These are phyloP conservation scores for Protosalanx chinensis DNA, from an alignment of 2,797 vertebrate genomes.

Conservation along the genomic window DNA sequence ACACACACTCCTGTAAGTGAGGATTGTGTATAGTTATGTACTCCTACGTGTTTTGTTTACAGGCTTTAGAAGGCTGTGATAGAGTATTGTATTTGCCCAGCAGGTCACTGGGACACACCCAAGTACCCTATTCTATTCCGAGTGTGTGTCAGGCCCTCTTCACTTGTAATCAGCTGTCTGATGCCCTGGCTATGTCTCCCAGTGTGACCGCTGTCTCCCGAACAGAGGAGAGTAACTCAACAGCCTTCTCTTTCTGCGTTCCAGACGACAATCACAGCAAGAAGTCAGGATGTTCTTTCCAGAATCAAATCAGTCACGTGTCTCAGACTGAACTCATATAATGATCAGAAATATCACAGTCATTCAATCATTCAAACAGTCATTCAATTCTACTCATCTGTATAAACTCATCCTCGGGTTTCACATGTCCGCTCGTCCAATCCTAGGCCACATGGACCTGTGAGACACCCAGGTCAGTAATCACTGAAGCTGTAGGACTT, in stretches of 20 bases:
- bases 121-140: conserved; percentile 38
- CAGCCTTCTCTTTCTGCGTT: no score
- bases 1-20: not conserved
- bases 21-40: conserved; percentile 36
- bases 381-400: not conserved
- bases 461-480: conserved; percentile 63
- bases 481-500: conserved; percentile 50
- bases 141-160: conserved; percentile 44
- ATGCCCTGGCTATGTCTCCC: conserved; percentile 20
- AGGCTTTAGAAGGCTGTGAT: conserved; percentile 55
- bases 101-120: conserved; percentile 68
- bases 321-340: no score
- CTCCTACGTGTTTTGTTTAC: conserved; percentile 56
- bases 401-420: not conserved
- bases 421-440: not conserved
- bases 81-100: conserved; percentile 77
- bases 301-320: no score
- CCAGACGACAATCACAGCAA: no score
- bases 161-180: conserved; percentile 37
- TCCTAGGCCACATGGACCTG: conserved; percentile 45
- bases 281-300: no score
- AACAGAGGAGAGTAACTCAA: not conserved
- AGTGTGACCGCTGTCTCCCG: conserved; percentile 15
- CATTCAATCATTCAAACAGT: not conserved
- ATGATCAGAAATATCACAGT: no score